Evolutionary conservation across 2,888 invertebrate genomes (phyloP).

Genomic region (Heliconius aoede): DNA sequence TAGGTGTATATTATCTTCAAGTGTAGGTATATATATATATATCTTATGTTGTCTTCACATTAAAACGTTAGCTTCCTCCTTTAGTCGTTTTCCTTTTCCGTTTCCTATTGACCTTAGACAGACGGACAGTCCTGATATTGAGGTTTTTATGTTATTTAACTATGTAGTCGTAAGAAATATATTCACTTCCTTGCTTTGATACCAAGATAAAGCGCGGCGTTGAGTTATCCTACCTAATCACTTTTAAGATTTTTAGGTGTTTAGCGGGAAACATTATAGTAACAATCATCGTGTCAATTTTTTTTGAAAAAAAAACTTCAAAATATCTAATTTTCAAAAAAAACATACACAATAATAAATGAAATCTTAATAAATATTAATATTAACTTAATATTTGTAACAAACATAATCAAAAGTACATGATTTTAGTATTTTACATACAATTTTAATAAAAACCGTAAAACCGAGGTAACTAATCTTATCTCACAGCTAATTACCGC

Average conservation of each 20-base stretch:
- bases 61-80: slow-evolving; percentile 28
- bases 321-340: not conserved
- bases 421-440: not conserved
- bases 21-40: not conserved
- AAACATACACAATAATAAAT: not conserved
- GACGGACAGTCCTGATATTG: not conserved
- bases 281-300: no score
- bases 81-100: slow-evolving; percentile 38
- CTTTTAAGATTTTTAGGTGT: no score
- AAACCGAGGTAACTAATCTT: slow-evolving; percentile 10
- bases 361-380: not conserved
- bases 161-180: not conserved
- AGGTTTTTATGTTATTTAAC: not conserved
- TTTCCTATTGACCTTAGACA: slow-evolving; percentile 33
- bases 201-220: not conserved
- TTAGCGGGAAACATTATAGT: no score
- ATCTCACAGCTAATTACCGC: slow-evolving; percentile 20
- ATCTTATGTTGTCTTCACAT: not conserved
- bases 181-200: not conserved
- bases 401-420: not conserved
- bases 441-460: not conserved
- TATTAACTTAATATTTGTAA: not conserved
- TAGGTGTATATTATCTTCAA: not conserved
- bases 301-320: not conserved
- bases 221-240: not conserved